Evolutionary conservation across 2,888 invertebrate species (phyloP).

Genomic region (Cephus runcator): DNA sequence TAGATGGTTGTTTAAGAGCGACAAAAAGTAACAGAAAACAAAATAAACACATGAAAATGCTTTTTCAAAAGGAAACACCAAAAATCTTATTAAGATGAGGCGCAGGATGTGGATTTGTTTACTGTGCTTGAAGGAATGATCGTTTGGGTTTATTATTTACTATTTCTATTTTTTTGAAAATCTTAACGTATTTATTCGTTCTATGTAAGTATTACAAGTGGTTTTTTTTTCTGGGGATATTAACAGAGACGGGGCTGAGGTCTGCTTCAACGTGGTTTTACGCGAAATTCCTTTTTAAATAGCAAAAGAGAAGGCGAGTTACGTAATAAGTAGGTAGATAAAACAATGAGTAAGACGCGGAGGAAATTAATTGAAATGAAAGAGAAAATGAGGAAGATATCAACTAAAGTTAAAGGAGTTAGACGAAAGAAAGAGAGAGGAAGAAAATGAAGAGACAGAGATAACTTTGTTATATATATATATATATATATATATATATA

Average conservation of each 20-base stretch:
- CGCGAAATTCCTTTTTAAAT: neutral
- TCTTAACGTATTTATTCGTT: constrained; percentile 23
- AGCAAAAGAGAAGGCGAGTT: neutral
- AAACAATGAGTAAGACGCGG: neutral
- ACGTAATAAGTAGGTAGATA: neutral
- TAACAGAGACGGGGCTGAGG: neutral
- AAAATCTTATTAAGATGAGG: neutral
- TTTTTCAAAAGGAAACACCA: neutral
- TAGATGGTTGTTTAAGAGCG: neutral
- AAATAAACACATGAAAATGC: neutral
- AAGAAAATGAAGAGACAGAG: neutral
- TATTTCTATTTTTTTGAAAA: constrained; percentile 9
- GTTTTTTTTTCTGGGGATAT: constrained; percentile 7
- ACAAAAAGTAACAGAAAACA: neutral
- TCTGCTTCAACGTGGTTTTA: neutral
- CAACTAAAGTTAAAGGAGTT: neutral
- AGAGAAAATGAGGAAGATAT: neutral
- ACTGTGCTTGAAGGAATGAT: neutral
- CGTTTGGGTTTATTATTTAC: neutral
- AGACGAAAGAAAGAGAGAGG: neutral
- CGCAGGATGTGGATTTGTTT: neutral
- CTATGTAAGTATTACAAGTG: constrained; percentile 25
- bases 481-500: too few relatives aligned
- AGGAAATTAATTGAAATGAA: neutral
- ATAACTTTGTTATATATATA: neutral